Evolutionary conservation across 2,888 invertebrate species (phyloP).

Genomic region (Xestia sexstrigata): DNA sequence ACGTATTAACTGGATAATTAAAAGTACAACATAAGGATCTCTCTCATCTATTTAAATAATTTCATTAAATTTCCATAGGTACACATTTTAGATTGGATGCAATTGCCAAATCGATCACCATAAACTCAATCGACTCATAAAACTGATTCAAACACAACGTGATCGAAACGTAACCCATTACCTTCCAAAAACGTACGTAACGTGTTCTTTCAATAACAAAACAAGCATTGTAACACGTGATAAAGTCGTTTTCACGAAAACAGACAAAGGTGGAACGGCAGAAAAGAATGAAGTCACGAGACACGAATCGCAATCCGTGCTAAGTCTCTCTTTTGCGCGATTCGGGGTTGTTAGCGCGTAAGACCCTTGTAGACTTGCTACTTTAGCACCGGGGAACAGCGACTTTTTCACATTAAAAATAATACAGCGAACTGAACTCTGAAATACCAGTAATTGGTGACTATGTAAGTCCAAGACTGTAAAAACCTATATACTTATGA

Average conservation of each 20-base stretch:
- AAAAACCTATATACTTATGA: too few species aligned
- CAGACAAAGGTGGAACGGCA: constrained; percentile 71
- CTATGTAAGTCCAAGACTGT: too few species aligned
- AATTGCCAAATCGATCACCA: constrained; percentile 32
- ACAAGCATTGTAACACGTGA: constrained; percentile 68
- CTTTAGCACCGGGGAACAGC: neutral
- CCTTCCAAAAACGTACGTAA: constrained; percentile 64
- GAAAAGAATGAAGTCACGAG: constrained; percentile 75
- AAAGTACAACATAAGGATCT: neutral
- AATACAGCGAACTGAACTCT: neutral
- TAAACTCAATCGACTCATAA: constrained; percentile 52
- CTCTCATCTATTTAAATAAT: neutral
- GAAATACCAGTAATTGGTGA: neutral
- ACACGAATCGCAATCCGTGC: constrained; percentile 67
- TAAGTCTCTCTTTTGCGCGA: constrained; percentile 62
- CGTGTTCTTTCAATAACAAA: constrained; percentile 72
- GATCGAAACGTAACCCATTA: constrained; percentile 59
- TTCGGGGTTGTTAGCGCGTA: constrained; percentile 64
- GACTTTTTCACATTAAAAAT: neutral
- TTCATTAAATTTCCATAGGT: neutral
- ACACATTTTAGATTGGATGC: neutral
- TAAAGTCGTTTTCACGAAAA: constrained; percentile 73
- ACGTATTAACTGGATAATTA: neutral
- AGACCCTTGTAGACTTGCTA: constrained; percentile 6
- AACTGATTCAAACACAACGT: constrained; percentile 61